phyloP scores from a whole-genome alignment of 53 echinoderm and acorn worm genomes.

The Crossaster papposus region DNA sequence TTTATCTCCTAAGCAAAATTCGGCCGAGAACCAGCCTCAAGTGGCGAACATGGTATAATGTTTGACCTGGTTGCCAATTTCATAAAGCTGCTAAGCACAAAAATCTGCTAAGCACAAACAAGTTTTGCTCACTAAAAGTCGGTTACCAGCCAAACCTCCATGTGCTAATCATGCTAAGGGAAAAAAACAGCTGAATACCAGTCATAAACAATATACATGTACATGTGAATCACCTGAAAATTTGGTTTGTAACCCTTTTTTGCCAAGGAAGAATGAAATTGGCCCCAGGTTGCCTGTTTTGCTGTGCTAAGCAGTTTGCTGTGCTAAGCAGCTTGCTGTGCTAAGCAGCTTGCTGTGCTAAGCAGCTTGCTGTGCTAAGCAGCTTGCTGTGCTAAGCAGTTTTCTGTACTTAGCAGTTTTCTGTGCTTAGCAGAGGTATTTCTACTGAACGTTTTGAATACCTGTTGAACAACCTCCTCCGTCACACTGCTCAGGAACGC shows the following conservation, averaged over 20 bases:
- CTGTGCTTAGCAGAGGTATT: not conserved
- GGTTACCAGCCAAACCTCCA: too few species aligned
- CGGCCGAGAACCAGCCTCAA: not conserved
- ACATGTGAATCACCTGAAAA: too few species aligned
- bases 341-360: not conserved
- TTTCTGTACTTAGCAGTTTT: too few species aligned
- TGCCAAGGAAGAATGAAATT: not conserved
- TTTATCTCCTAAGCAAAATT: not conserved
- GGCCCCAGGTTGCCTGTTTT: too few species aligned
- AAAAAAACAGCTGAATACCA: too few species aligned
- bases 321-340: not conserved
- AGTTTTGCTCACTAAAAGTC: too few species aligned
- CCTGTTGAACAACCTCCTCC: slow-evolving; percentile 84
- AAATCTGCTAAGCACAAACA: too few species aligned
- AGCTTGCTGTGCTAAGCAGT: not conserved
- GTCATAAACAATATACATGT: too few species aligned
- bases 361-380: too few species aligned
- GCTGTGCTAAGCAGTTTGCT: not conserved
- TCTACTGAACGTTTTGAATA: not conserved
- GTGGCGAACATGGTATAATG: not conserved
- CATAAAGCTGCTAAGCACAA: too few species aligned
- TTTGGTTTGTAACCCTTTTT: not conserved
- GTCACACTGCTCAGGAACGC: slow-evolving; percentile 72
- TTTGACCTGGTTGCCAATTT: not conserved
- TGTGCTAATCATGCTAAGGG: too few species aligned